Conservation (phyloP, 2,797 vertebrate species). For the Fratercula arctica region DNA sequence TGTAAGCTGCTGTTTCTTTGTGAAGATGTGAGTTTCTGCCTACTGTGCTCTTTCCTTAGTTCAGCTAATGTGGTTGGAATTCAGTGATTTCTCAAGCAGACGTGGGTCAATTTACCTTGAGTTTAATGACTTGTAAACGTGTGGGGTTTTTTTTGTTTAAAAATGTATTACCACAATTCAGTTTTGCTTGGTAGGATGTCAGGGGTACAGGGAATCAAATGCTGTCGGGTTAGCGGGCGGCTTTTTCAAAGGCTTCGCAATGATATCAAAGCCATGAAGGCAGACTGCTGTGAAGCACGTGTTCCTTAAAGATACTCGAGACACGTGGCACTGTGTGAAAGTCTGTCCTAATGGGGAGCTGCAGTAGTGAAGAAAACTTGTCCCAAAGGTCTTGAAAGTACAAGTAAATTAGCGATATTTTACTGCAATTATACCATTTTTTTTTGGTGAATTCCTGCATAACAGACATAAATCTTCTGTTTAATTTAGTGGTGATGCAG, state of each 20-base stretch:
- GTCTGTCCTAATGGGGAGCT: background rate
- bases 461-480: background rate
- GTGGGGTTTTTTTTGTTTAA: background rate
- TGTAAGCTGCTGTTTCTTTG: background rate
- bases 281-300: background rate
- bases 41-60: background rate
- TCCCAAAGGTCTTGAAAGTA: background rate
- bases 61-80: background rate
- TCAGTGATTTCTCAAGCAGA: background rate
- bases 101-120: background rate
- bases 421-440: background rate
- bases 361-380: background rate
- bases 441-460: background rate
- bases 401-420: background rate
- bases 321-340: background rate
- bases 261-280: background rate
- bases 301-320: background rate
- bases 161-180: background rate
- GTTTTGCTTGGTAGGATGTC: background rate
- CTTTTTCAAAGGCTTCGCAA: background rate
- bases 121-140: background rate
- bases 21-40: background rate
- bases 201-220: background rate
- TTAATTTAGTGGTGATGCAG: background rate
- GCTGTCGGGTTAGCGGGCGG: rapidly evolving